Base-by-base conservation (phyloP, 2,888 invertebrate genomes). In the Psococerastis gibbosa region DNA sequence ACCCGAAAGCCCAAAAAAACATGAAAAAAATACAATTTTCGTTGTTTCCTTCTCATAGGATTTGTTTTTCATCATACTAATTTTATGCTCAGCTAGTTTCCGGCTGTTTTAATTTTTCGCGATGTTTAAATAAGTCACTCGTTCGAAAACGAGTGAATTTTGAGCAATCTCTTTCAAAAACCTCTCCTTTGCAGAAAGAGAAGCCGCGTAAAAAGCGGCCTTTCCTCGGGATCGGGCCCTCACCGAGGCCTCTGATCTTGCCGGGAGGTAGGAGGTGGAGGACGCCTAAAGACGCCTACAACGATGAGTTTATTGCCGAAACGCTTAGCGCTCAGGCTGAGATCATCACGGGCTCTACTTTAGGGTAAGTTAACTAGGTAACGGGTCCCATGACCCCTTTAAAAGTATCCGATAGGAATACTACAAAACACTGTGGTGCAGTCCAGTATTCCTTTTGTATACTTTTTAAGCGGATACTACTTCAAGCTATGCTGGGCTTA, bases 231-330 rank as follows among this genome's bases (percentile, higher is more conserved):
- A 57, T 70, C 11, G 67, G 67, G 49, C 78, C 80, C 2, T 70
- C 74, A 52, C 73, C 74, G 51, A 67, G 79, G 45, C 80, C 83
- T 5, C 62, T 83, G 34, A 73, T 81, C 43, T 66, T 83, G 43
- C 81, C 83, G 9, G 81, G 82, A 18, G 83, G 83, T 4, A 68
- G 81, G 32, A 71, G 71, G 55, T 83, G 84, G 83, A 69, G 74
- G 54, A 72, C 78, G 41, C 84, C 89, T 2, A 77, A 84, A 55
- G 85, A 87, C 55, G 79, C 87, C 34, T 89, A 84, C 68, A 80
- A 87, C 49, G 88, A 92, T 52, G 78, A 84, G 55, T 78, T 81
- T 64, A 84, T 94, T 46, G 80, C 82, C 15, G 82, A 88, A 56
- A 80, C 84, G 1, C 67, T 92, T 49, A 75, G 78, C 46, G 75